Evolutionary conservation across 2,888 invertebrate species (phyloP), one percentile per base, ranked within the genome.

Genomic region (Lepidochrysops patricia): DNA sequence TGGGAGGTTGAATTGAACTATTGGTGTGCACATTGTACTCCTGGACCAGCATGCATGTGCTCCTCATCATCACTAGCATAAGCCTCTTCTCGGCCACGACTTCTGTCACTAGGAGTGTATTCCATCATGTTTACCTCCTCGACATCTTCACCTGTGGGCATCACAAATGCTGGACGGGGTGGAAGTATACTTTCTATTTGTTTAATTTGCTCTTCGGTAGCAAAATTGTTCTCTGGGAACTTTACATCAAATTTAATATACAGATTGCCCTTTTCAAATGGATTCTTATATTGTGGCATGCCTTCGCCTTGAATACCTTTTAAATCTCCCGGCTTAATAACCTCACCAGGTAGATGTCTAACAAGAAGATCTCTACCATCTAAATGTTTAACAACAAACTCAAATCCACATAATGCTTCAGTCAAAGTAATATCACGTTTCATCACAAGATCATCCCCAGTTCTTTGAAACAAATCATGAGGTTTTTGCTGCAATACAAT

Each of bases 401-500:
- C 90, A 80, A 97, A 96, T 4, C 98, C 98, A 85, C 98, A 98
- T 7, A 98, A 87, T 12, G 98, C 96, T 79, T 98, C 97, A 2
- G 96, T 95, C 58, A 98, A 83, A 48, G 93, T 92, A 48, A 98
- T 92, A 61, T 91, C 93, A 72, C 94, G 92, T 65, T 92, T 93
- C 83, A 96, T 92, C 65, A 92, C 82, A 58, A 96, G 87, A 78
- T 95, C 94, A 76, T 94, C 92, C 58, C 93, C 94, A 62, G 92
- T 92, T 65, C 98, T 91, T 73, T 94, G 92, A 83, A 97, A 98
- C 48, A 90, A 74, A 4, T 94, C 92, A 84, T 98, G 97, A 6
- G 93, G 91, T 74, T 94, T 94, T 77, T 94, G 94, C 74, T 96
- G 93, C 62, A 98, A 83, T 48, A 98, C 91, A 72, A 98, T 96